phyloP scores from a whole-genome alignment of 1,140 invertebrate species.

The Bombus confusus region DNA sequence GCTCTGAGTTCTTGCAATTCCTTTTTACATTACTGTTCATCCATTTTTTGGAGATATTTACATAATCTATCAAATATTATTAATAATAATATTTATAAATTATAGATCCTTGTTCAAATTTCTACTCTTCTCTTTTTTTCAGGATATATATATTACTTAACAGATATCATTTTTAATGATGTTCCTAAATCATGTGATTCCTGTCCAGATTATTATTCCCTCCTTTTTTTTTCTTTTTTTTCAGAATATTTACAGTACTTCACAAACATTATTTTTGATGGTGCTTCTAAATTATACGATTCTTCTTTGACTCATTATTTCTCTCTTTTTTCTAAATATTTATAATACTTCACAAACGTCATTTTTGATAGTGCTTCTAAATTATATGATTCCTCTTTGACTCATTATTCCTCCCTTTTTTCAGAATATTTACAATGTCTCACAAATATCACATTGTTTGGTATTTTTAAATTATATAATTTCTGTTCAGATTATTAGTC shows the following conservation, averaged over 20 bases:
- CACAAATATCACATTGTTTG: neutral
- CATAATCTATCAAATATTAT: neutral
- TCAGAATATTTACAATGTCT: neutral
- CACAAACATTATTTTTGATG: neutral
- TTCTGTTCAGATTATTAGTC: neutral
- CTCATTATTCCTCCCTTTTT: neutral
- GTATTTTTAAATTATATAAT: neutral
- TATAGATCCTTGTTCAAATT: neutral
- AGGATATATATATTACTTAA: neutral
- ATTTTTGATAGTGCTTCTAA: neutral
- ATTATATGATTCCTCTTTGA: neutral
- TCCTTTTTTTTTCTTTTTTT: neutral
- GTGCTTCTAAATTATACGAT: neutral
- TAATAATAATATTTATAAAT: conserved; percentile 67
- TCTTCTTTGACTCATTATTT: neutral
- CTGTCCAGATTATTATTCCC: neutral
- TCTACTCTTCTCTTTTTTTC: neutral
- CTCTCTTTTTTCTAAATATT: neutral
- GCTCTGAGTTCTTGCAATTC: neutral
- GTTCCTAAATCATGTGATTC: neutral
- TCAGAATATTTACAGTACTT: neutral
- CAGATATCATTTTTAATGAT: neutral
- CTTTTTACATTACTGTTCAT: neutral
- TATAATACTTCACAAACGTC: neutral
- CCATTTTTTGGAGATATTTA: neutral